phyloP scores from a whole-genome alignment of 2,888 invertebrate species.

The Patella pellucida region DNA sequence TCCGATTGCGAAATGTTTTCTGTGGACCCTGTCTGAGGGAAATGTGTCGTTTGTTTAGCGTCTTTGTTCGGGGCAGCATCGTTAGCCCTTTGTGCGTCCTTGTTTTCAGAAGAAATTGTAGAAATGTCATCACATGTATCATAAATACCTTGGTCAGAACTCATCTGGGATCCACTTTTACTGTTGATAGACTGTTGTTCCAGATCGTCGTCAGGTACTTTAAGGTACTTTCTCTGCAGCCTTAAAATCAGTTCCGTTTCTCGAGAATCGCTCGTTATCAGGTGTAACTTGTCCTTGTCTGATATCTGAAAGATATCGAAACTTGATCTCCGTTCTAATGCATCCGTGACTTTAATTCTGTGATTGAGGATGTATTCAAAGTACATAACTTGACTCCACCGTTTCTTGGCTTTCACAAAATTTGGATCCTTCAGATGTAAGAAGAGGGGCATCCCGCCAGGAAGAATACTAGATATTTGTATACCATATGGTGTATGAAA shows the following conservation, averaged over 20 bases:
- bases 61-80: background rate
- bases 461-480: slow-evolving; percentile 48
- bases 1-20: slow-evolving; percentile 11
- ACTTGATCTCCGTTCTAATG: background rate
- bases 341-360: slow-evolving; percentile 25
- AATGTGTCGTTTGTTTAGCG: background rate
- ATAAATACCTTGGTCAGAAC: slow-evolving; percentile 38
- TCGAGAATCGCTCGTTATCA: background rate
- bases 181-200: slow-evolving; percentile 22
- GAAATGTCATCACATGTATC: slow-evolving; percentile 31
- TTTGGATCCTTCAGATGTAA: slow-evolving; percentile 56
- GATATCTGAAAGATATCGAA: slow-evolving; percentile 1
- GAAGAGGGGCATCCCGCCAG: slow-evolving; percentile 52
- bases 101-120: slow-evolving; percentile 22
- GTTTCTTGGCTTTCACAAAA: slow-evolving; percentile 56
- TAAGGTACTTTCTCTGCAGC: background rate
- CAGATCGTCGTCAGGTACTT: background rate
- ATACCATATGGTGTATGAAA: slow-evolving; percentile 55
- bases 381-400: slow-evolving; percentile 63
- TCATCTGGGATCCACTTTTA: slow-evolving; percentile 29
- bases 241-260: background rate
- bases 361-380: slow-evolving; percentile 53
- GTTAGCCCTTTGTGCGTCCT: slow-evolving; percentile 12
- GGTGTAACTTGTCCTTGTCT: background rate
- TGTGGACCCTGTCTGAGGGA: background rate